Conservation (phyloP, 2,113 vertebrate species). For the Manacus vitellinus region DNA sequence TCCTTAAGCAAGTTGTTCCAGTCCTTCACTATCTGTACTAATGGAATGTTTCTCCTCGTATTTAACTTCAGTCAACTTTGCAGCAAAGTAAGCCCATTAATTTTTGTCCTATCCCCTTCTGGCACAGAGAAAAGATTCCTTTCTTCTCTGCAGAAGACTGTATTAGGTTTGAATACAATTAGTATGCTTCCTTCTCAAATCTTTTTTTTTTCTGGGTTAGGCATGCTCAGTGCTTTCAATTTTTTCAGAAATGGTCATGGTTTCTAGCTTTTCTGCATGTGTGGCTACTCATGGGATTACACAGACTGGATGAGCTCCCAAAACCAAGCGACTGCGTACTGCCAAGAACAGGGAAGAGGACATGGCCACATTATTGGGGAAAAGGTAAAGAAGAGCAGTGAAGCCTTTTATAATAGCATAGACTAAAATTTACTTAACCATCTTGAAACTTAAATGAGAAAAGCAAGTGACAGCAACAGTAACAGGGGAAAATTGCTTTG, state of each 20-base stretch:
- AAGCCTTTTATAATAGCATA: neutral
- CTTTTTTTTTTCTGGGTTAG: neutral
- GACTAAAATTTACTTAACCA: neutral
- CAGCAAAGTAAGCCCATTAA: neutral
- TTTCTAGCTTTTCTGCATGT: slow-evolving; percentile 1
- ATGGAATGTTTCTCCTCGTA: neutral
- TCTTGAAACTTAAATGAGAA: neutral
- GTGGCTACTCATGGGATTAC: neutral
- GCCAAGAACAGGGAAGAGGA: slow-evolving; percentile 4
- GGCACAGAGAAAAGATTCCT: neutral
- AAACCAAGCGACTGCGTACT: neutral
- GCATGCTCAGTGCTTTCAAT: neutral
- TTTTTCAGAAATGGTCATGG: neutral
- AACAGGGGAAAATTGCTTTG: neutral
- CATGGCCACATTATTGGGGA: neutral
- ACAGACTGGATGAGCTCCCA: neutral
- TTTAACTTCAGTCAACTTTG: neutral
- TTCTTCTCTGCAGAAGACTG: neutral
- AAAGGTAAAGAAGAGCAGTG: neutral
- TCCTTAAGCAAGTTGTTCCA: neutral
- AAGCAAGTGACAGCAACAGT: neutral
- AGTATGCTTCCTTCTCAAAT: neutral
- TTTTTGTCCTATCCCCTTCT: neutral
- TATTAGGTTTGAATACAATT: neutral
- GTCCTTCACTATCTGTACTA: neutral